Conservation (phyloP, 2,797 vertebrate genomes). For the Bradypodion pumilum region DNA sequence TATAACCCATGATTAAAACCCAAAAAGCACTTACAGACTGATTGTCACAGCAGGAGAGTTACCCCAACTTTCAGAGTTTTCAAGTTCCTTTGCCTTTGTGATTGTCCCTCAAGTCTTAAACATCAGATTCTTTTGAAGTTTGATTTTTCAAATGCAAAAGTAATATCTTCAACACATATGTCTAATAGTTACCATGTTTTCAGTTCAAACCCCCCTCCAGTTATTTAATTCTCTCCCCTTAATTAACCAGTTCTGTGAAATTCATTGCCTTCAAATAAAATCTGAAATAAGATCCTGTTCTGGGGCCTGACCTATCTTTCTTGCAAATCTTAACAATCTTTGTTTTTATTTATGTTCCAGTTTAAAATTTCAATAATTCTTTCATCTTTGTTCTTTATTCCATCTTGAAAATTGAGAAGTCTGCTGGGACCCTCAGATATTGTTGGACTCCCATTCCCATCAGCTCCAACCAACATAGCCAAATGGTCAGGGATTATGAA, state of each 20-base stretch:
- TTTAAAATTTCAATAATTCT: not conserved
- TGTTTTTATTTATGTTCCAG: not conserved
- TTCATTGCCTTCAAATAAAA: slow-evolving; percentile 41
- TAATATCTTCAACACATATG: too few species aligned
- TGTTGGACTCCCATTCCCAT: not conserved
- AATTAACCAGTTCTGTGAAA: slow-evolving; percentile 46
- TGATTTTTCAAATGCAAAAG: too few species aligned
- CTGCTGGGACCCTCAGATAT: too few species aligned
- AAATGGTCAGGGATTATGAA: not conserved
- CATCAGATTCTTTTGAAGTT: too few species aligned
- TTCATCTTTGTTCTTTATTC: not conserved
- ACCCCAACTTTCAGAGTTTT: too few species aligned
- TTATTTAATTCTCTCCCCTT: not conserved
- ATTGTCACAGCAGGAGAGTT: too few species aligned
- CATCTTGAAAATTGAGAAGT: not conserved
- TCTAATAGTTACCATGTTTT: too few species aligned
- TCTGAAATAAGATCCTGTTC: slow-evolving; percentile 38
- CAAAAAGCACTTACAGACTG: too few species aligned
- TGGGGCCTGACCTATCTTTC: slow-evolving; percentile 34
- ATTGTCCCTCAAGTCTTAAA: too few species aligned
- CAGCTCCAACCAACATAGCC: not conserved
- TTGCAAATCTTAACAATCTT: not conserved
- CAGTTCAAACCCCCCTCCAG: too few species aligned
- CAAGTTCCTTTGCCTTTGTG: too few species aligned
- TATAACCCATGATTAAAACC: too few species aligned